These are phyloP conservation scores for Melanotaenia parkinsoni DNA, from an alignment of 2,797 vertebrate genomes.

Conservation along the genomic window DNA sequence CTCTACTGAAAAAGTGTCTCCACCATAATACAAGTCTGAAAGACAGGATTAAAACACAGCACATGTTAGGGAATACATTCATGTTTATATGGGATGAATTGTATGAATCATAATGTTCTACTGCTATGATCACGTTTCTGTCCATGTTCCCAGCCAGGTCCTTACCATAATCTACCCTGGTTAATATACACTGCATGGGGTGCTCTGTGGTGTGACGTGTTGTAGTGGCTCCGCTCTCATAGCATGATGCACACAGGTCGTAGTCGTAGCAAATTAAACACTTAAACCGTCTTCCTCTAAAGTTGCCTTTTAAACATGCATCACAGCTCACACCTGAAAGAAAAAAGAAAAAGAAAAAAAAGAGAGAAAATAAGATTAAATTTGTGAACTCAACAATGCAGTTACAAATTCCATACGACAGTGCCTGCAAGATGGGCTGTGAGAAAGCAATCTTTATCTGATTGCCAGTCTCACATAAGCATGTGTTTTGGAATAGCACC, in stretches of 20 bases:
- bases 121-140: background rate
- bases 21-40: slow-evolving; percentile 98
- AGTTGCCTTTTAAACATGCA: slow-evolving; percentile 99
- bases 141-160: slow-evolving; percentile 10
- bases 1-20: slow-evolving; percentile 98
- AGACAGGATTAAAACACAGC: slow-evolving; percentile 31
- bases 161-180: slow-evolving; percentile 99
- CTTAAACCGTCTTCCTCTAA: slow-evolving; percentile 97
- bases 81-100: background rate
- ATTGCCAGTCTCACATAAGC: slow-evolving; percentile 42
- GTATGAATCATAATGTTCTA: background rate
- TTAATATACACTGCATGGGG: slow-evolving; percentile 99
- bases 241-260: slow-evolving; percentile 98
- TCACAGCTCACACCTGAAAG: slow-evolving; percentile 98
- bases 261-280: slow-evolving; percentile 99
- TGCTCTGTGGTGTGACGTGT: slow-evolving; percentile 98
- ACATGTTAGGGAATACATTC: background rate
- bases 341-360: background rate
- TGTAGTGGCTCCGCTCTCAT: slow-evolving; percentile 98
- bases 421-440: slow-evolving; percentile 5
- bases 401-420: slow-evolving; percentile 46
- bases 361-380: slow-evolving; percentile 6
- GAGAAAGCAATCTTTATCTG: slow-evolving; percentile 26
- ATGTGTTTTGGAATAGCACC: slow-evolving; percentile 67
- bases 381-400: slow-evolving; percentile 17